Percentiles rank a stretch among this genome's conserved stretches.
Evolutionary conservation across 2,888 invertebrate genomes (phyloP).

Genomic region (Heliconius charithonia): DNA sequence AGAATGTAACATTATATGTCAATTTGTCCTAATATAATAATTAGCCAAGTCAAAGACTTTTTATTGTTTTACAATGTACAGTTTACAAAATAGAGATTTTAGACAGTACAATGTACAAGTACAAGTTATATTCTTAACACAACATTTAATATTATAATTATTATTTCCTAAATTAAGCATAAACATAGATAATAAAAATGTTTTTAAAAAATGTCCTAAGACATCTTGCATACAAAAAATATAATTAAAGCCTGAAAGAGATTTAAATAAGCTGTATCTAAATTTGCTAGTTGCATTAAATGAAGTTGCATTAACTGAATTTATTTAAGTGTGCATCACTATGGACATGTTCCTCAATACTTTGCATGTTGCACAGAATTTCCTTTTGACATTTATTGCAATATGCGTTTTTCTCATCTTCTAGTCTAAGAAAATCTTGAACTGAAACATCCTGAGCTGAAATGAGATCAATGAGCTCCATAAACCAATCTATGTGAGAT

Average conservation of each 20-base stretch:
- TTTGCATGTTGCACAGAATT: constrained; percentile 56
- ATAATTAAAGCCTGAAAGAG: constrained; percentile 24
- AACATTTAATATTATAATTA: constrained; percentile 9
- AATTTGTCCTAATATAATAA: constrained; percentile 24
- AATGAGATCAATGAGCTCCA: constrained; percentile 63
- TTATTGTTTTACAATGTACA: constrained; percentile 9
- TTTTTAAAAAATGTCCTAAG: background rate
- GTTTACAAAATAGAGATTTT: constrained; percentile 23
- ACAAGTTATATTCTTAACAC: constrained; percentile 20
- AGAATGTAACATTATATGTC: constrained; percentile 18
- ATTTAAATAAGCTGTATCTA: constrained; percentile 25
- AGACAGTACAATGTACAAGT: too few species aligned
- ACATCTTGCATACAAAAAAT: constrained; percentile 1
- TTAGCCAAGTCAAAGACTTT: constrained; percentile 13
- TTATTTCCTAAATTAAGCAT: constrained; percentile 7
- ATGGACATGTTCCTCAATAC: constrained; percentile 62
- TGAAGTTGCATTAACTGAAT: constrained; percentile 50
- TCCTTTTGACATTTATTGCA: constrained; percentile 65
- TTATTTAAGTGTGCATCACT: constrained; percentile 62
- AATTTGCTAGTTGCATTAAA: background rate
- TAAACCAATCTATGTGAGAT: constrained; percentile 62
- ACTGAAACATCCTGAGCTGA: constrained; percentile 59
- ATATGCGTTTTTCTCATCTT: constrained; percentile 62
- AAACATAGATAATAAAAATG: constrained; percentile 1
- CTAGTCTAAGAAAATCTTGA: constrained; percentile 60